Base-by-base conservation (phyloP, 2,113 vertebrate species). In the Dermatemys mawii region DNA sequence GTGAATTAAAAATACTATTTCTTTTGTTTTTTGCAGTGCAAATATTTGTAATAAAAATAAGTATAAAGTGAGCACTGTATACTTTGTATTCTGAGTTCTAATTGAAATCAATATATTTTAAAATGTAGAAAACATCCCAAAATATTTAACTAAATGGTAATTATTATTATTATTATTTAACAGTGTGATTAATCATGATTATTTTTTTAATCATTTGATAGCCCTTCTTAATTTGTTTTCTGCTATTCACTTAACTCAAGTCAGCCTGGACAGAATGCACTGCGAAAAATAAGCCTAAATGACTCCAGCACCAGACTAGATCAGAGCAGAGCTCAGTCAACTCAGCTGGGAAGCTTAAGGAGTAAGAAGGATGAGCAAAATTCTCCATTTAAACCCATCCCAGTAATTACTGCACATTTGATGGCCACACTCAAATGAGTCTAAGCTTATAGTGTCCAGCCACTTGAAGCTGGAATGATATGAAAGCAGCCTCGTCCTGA, bases 201-300 rank as follows among this genome's bases (percentile, higher is more conserved):
- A 22, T 53, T 53, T 22, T 53, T 22, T 53, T 53, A 53, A 53
- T 53, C 51, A 9, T 8, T 53, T 53, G 51, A 53, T 21, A 53
- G 51, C 51, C 51, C 21, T 57, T 44, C 73, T 89, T 49, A 76
- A 93, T 92, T 93, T 93, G n/a, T 70, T 70, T 89, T 49, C 49
- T 50, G 83, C 3, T 84, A 22, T 93, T 95, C 78, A 87, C 63
- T 19, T 38, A 21, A 4, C 63, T 70, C 63, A 70, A 22, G 84
- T 90, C 94, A 92, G 82, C 80, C 63, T 93, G 35, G 49, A 87
- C 38, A 88, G 80, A 95, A 92, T 91, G 94, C 85, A 70, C 63
- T 55, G 86, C 96, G 60, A n/a, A 67, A 70, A 38, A 38, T 21
- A 70, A 70, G 21, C n/a, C 35, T 38, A 70, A 38, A 9, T 38